phyloP scores from a whole-genome alignment of 2,113 vertebrate species.

The Microcebus griseorufus region DNA sequence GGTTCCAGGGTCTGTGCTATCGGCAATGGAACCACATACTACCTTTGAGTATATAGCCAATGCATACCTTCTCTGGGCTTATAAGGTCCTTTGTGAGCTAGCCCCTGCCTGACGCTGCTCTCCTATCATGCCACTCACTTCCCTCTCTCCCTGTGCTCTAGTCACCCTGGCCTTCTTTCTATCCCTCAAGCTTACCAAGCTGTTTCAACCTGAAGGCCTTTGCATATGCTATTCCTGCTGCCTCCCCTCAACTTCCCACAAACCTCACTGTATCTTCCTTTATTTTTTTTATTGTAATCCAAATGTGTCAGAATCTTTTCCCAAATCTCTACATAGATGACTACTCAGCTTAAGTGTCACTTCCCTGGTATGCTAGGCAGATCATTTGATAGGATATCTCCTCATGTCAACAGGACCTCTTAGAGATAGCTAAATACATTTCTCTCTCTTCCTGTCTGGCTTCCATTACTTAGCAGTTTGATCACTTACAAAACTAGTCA shows the following conservation, averaged over 20 bases:
- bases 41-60: neutral
- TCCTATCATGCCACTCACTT: neutral
- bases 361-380: neutral
- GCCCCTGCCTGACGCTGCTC: neutral
- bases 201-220: neutral
- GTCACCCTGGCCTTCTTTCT: neutral
- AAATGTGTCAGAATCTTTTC: neutral
- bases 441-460: constrained; percentile 38
- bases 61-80: neutral
- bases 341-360: constrained; percentile 49
- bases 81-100: neutral
- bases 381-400: constrained; percentile 5
- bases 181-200: neutral
- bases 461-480: constrained; percentile 80
- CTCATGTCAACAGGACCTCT: constrained; percentile 71
- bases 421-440: constrained; percentile 73
- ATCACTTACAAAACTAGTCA: constrained; percentile 81
- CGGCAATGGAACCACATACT: neutral
- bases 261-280: neutral
- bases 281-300: constrained; percentile 22
- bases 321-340: constrained; percentile 8
- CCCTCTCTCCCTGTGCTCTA: neutral
- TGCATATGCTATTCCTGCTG: neutral
- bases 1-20: constrained; percentile 9
- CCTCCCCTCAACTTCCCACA: neutral